Evolutionary conservation across 1,140 invertebrate species (phyloP).

Genomic region (Lordiphosa clarofinis): DNA sequence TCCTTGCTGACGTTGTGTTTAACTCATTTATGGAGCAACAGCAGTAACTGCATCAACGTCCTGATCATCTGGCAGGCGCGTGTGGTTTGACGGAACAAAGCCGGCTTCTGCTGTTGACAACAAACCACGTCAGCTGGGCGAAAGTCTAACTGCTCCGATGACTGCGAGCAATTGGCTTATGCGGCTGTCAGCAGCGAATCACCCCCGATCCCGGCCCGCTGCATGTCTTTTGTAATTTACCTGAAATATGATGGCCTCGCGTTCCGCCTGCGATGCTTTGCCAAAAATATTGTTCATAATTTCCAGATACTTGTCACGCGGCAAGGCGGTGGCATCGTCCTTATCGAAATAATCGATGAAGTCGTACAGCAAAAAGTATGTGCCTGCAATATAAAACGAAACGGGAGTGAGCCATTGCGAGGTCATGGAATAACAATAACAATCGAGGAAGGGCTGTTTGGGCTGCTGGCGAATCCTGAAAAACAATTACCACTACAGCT

Average conservation of each 20-base stretch:
- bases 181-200: constrained; percentile 5
- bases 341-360: constrained; percentile 94
- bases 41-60: constrained; percentile 7
- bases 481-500: constrained; percentile 68
- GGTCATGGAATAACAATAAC: constrained; percentile 42
- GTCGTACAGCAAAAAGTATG: constrained; percentile 94
- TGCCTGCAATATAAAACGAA: constrained; percentile 84
- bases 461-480: constrained; percentile 38
- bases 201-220: not conserved
- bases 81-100: constrained; percentile 6
- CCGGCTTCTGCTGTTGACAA: constrained; percentile 20
- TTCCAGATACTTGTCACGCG: constrained; percentile 90
- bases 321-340: constrained; percentile 88
- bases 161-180: constrained; percentile 6
- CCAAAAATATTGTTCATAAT: constrained; percentile 94
- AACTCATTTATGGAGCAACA: constrained; percentile 36
- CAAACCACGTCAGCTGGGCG: not conserved
- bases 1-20: constrained; percentile 29
- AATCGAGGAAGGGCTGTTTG: constrained; percentile 5
- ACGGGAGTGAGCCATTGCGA: constrained; percentile 14
- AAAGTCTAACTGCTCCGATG: constrained; percentile 5
- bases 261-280: constrained; percentile 89
- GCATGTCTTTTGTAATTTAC: constrained; percentile 80
- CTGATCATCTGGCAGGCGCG: constrained; percentile 1
- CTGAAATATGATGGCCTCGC: constrained; percentile 95